A percentile compares a stretch with the other conserved stretches of the same genome.
Conservation (phyloP, 2,888 invertebrate genomes). For the Chaetogeoica ovagalla region DNA sequence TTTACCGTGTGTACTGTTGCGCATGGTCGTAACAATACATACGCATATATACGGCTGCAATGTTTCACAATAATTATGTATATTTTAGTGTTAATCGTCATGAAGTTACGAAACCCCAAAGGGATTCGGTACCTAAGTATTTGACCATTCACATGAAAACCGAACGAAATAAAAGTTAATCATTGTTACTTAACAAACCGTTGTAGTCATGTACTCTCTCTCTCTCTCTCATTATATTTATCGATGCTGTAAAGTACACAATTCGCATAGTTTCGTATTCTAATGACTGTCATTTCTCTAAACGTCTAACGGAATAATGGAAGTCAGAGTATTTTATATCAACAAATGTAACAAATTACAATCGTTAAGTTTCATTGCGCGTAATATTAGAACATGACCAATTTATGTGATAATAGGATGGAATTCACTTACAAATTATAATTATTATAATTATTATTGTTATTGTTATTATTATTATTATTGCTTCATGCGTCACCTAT, state of each 20-base stretch:
- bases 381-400: too few relatives aligned
- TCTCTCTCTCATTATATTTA: not conserved
- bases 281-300: too few relatives aligned
- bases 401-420: too few relatives aligned
- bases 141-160: not conserved
- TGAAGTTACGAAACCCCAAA: conserved; percentile 2
- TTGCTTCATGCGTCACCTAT: too few relatives aligned
- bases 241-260: not conserved
- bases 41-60: not conserved
- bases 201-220: not conserved
- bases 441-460: too few relatives aligned
- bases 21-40: not conserved
- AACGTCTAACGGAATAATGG: not conserved
- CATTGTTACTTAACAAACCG: not conserved
- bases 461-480: too few relatives aligned
- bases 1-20: not conserved
- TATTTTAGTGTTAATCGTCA: not conserved
- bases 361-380: too few relatives aligned
- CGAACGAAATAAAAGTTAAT: conserved; percentile 6
- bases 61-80: not conserved
- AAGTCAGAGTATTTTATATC: too few relatives aligned
- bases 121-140: not conserved
- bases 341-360: too few relatives aligned
- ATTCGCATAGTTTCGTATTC: not conserved
- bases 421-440: too few relatives aligned